These are phyloP conservation scores for Pedetes capensis DNA, from an alignment of 2,113 vertebrate genomes.

Conservation along the genomic window DNA sequence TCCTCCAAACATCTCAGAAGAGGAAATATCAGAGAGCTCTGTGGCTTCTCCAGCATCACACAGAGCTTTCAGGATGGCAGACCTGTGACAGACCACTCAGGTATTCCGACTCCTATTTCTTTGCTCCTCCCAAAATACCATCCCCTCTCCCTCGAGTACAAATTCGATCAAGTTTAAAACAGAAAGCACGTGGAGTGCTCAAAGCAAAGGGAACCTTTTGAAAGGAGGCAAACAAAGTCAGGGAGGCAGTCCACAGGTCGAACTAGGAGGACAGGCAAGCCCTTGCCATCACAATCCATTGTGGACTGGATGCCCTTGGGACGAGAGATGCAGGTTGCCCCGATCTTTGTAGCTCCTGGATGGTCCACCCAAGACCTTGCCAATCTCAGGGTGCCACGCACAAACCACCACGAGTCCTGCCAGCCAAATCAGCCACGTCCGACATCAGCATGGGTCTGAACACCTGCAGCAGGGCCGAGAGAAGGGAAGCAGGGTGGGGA, in stretches of 20 bases:
- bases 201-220: not conserved
- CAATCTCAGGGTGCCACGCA: conserved; percentile 41
- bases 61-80: accelerated
- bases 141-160: not conserved
- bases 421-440: not conserved
- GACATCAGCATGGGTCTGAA: not conserved
- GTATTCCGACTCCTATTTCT: not conserved
- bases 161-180: not conserved
- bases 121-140: not conserved
- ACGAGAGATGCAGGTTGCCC: not conserved
- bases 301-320: not conserved
- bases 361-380: not conserved
- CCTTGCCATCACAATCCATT: not conserved
- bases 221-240: not conserved
- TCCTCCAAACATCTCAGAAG: not conserved
- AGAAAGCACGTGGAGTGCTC: not conserved
- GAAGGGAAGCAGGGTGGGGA: not conserved
- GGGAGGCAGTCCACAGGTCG: not conserved
- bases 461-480: not conserved
- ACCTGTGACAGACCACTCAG: not conserved
- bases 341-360: not conserved
- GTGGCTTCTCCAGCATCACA: accelerated
- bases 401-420: not conserved
- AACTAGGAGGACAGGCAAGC: not conserved
- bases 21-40: not conserved